Evolutionary conservation across 2,113 vertebrate species (phyloP).

Genomic region (Glaucidium brasilianum): DNA sequence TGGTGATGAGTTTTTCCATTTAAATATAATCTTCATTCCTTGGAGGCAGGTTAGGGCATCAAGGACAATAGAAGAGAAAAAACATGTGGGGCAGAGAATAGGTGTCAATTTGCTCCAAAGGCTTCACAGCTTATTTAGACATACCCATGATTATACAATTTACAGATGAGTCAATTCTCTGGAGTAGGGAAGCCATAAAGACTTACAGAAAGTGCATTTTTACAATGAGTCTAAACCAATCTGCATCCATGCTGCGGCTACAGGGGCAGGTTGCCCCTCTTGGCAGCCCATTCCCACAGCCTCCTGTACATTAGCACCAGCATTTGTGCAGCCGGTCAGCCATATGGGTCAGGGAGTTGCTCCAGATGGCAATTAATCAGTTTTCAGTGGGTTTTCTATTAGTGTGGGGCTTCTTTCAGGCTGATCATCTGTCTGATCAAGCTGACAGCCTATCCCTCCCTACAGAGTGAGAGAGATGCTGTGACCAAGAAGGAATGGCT

Average conservation of each 20-base stretch:
- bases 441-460: background rate
- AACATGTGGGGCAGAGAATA: background rate
- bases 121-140: background rate
- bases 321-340: background rate
- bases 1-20: background rate
- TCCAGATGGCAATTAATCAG: conserved; percentile 31
- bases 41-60: background rate
- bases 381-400: background rate
- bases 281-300: background rate
- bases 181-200: background rate
- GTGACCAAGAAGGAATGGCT: background rate
- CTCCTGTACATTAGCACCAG: background rate
- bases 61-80: background rate
- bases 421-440: background rate
- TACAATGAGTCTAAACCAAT: background rate
- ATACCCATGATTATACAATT: background rate
- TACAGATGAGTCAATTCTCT: background rate
- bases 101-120: background rate
- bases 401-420: background rate
- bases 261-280: background rate
- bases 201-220: background rate
- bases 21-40: background rate
- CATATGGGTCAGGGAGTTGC: conserved; percentile 23
- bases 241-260: background rate
- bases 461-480: background rate